Base-by-base conservation (phyloP, 2,113 vertebrate species). In the Upupa epops region DNA sequence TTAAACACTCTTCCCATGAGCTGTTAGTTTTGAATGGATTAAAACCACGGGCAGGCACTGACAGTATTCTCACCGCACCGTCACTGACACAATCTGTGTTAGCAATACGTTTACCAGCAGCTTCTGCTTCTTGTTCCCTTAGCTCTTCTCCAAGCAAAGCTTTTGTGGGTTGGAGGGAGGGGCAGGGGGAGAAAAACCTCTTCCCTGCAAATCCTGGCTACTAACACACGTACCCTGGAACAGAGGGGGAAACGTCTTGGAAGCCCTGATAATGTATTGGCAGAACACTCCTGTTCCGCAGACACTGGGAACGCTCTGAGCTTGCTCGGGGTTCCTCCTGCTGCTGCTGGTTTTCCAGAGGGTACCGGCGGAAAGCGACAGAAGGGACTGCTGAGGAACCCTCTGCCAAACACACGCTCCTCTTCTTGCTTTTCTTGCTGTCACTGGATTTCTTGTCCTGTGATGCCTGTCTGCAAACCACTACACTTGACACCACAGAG, bases 281-380 rank as follows among this genome's bases (percentile, higher is more conserved):
- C 93, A 93, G 90, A 95, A 93, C 58, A 77, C 4, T 84, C n/a
- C 5, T 74, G 15, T 83, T 95, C 68, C 51, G 60, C 88, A 86
- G 68, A 73, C 25, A n/a, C 11, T 60, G 46, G 86, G 64, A 90
- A 89, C 88, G 74, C 85, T 51, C 37, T 93, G 59, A 83, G 89
- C 16, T 86, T 90, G 16, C 36, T 69, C 28, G 17, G 15, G 22
- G 3, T 86, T 86, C 85, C 49, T 37, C 20, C 45, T 11, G 6
- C 48, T 78, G 61, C 22, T 88, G 58, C 32, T 69, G 3, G 5
- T 60, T 78, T 92, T 88, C 61, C 70, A 84, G 90, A 90, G 40
- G 54, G 69, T 61, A 88, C 32, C 65, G 76, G 89, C 79, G 54
- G 52, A 76, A 46, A 68, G 56, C 5, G 16, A 64, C 48, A 49